Conservation (phyloP, 1,140 invertebrate species). For the Lepidurus apus region DNA sequence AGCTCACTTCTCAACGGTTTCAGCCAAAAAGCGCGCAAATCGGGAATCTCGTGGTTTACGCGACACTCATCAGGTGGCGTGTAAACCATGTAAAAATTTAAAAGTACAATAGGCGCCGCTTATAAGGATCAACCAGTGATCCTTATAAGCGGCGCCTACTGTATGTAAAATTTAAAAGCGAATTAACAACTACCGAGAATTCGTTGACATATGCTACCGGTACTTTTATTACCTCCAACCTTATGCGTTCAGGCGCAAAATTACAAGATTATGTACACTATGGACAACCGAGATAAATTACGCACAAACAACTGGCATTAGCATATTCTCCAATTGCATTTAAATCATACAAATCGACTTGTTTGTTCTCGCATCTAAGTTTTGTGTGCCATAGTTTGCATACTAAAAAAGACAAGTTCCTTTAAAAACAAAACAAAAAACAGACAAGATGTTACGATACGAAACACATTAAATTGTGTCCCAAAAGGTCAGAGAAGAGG, state of each 20-base stretch:
- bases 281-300: slow-evolving; percentile 6
- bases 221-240: background rate
- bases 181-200: too few species aligned
- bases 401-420: background rate
- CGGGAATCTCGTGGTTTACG: too few species aligned
- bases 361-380: background rate
- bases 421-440: background rate
- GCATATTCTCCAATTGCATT: background rate
- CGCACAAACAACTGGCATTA: slow-evolving; percentile 4
- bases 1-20: background rate
- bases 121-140: too few species aligned
- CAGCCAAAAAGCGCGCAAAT: background rate
- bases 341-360: slow-evolving; percentile 3
- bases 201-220: too few species aligned
- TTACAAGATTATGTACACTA: slow-evolving; percentile 22
- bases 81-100: too few species aligned
- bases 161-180: too few species aligned
- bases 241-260: background rate
- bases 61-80: too few species aligned
- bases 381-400: background rate
- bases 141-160: too few species aligned
- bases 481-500: slow-evolving; percentile 17
- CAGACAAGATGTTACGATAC: background rate
- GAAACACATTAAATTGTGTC: slow-evolving; percentile 14
- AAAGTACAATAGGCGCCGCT: too few species aligned